Evolutionary conservation across 2,888 invertebrate species (phyloP), one percentile per base, ranked within the genome.

Genomic region (Drosophila cognata): DNA sequence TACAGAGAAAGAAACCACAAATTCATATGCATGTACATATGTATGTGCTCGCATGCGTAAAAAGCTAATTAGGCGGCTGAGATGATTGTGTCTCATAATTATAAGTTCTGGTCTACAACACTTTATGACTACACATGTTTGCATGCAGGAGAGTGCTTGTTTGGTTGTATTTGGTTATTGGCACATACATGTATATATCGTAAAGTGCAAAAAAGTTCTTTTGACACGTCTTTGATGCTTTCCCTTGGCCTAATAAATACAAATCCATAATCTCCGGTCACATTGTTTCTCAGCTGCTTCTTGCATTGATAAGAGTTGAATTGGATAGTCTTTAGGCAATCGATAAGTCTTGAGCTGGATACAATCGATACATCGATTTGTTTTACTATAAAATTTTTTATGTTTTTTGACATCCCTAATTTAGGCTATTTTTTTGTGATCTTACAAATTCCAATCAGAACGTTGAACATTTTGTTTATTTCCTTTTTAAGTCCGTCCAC

Each of bases 391-490:
- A 59, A 62, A 69, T 64, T 59, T 66, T 62, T 18, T 53, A 48
- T 62, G 59, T 35, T 59, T 46, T 71, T 75, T 75, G 62, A 75
- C 78, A 78, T 75, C 78, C 21, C 78, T 78, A 75, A 65, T 55
- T 48, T 62, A 71, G 56, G 62, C 50, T 60, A 60, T 60, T 71
- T 75, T 73, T 71, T 68, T 75, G 79, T 67, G 76, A 64, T 74
- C 62, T 64, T 75, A 79, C 58, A 79, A 78, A 79, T 78, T 78
- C 79, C 36, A 79, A 71, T 71, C 62, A 59, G 67, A 64, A 50
- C 59, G 48, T 55, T 31, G 38, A 57, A 62, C 18, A 62, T 46
- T 75, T 75, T 59, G 57, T 52, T 28, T 56, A 71, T 64, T 41
- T 62, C 59, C 21, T 71, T 57, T 62, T 55, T 25, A 60, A 62